Evolutionary conservation across 2,797 vertebrate genomes (phyloP), one percentile per base, ranked within the genome.

Genomic region (Tinamus major): DNA sequence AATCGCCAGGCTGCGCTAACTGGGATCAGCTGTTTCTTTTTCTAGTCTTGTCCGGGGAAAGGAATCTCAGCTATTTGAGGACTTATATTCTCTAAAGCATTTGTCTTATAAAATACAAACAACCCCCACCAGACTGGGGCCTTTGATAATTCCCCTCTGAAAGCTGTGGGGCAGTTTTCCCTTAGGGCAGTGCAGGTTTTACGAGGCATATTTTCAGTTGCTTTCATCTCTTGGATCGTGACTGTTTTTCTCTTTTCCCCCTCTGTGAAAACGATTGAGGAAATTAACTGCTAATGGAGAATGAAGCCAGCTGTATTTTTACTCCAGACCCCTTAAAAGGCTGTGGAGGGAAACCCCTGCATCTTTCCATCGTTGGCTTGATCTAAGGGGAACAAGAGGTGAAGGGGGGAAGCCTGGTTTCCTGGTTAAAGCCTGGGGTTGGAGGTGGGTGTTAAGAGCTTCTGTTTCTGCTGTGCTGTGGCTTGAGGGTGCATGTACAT

Each of bases 21-120:
- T 92, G 82, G 85, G 76, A 91, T 96, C 89, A 94, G 91, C 80
- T 95, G 76, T 96, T 88, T 94, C 90, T 97, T 96, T 95, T 95
- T 87, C 91, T 59, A 69, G 81, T 80, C 75, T 94, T 1, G 0
- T 76, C 70, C 51, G 82, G 93, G 90, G 94, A 93, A 86, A 85
- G 95, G 92, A 95, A 96, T 96, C 85, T 95, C 87, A 96, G 46
- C 86, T 96, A 79, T 95, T 69, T 93, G 93, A 95, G 87, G 85
- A 77, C 89, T 96, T 96, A 88, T 64, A 93, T 61, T 93, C 94
- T 94, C 78, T 94, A 89, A 97, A 94, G 87, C 79, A 87, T 96
- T 74, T 97, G 87, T 93, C 95, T 96, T 94, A 89, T 76, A 90
- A 95, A 90, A 89, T 91, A 63, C 86, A 94, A 92, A 96, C 87